Conservation (phyloP, 2,888 invertebrate genomes). For the Plebejus melissa region DNA sequence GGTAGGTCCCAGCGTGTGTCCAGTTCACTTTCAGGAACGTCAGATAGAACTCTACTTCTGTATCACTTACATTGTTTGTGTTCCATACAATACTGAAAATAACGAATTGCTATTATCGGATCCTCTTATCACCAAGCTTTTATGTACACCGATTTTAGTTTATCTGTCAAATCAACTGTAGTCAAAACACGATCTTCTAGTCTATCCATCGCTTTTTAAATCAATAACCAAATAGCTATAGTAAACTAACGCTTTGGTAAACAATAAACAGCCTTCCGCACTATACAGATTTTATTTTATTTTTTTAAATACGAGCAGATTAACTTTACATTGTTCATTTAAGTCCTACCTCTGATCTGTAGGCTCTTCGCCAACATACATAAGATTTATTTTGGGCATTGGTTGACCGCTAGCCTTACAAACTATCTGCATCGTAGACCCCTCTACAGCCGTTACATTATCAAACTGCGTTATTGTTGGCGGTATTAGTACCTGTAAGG, state of each 20-base stretch:
- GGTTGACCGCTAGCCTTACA: conserved; percentile 59
- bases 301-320: too few species aligned
- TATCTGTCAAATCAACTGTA: too few species aligned
- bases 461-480: conserved; percentile 52
- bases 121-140: too few species aligned
- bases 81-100: conserved; percentile 40
- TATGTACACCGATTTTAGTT: too few species aligned
- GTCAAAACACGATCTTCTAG: too few species aligned
- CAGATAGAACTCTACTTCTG: conserved; percentile 44
- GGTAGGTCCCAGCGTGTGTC: conserved; percentile 50
- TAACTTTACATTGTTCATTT: not conserved
- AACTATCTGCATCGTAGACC: conserved; percentile 44
- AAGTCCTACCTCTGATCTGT: conserved; percentile 44
- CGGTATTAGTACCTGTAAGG: conserved; percentile 52
- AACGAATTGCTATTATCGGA: not conserved
- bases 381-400: conserved; percentile 50
- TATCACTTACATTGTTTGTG: conserved; percentile 40
- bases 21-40: conserved; percentile 45
- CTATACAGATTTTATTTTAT: too few species aligned
- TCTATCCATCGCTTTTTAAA: too few species aligned
- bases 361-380: conserved; percentile 44
- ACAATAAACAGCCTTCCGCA: too few species aligned
- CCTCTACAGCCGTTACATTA: conserved; percentile 52
- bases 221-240: too few species aligned
- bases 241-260: too few species aligned